A percentile compares a stretch with the other conserved stretches of the same genome.
phyloP scores from a whole-genome alignment of 2,888 invertebrate species.

The Ephialtes manifestator region DNA sequence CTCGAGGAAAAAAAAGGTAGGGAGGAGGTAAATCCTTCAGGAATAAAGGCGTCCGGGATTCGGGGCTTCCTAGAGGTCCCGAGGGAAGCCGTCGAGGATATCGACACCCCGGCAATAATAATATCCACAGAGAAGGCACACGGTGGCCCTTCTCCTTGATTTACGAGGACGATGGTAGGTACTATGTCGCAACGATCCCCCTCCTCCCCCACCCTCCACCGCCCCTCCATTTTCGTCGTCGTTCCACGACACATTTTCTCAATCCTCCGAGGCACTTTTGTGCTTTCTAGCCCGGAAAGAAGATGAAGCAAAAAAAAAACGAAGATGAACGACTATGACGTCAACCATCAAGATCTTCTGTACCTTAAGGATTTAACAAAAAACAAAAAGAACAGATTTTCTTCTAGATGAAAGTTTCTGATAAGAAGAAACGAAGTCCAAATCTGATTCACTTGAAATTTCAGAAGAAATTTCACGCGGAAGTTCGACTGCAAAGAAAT shows the following conservation, averaged over 20 bases:
- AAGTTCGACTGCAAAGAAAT: not conserved
- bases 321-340: conserved; percentile 6
- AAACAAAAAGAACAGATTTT: not conserved
- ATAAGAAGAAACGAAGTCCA: not conserved
- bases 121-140: conserved; percentile 49
- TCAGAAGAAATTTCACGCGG: conserved; percentile 21
- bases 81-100: conserved; percentile 61
- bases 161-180: conserved; percentile 57
- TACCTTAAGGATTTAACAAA: not conserved
- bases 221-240: conserved; percentile 7
- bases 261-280: conserved; percentile 9
- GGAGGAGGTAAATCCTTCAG: conserved; percentile 42
- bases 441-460: conserved; percentile 11
- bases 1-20: not conserved
- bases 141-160: conserved; percentile 45
- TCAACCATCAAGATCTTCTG: not conserved
- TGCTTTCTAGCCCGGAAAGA: conserved; percentile 22
- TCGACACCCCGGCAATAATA: conserved; percentile 70
- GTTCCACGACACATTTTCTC: conserved; percentile 34
- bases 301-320: not conserved
- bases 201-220: too few relatives aligned
- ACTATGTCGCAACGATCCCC: conserved; percentile 25
- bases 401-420: not conserved
- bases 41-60: conserved; percentile 57
- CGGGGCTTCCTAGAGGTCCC: conserved; percentile 47